Evolutionary conservation across 2,797 vertebrate species (phyloP).

Genomic region (Dendrocincla tyrannina): DNA sequence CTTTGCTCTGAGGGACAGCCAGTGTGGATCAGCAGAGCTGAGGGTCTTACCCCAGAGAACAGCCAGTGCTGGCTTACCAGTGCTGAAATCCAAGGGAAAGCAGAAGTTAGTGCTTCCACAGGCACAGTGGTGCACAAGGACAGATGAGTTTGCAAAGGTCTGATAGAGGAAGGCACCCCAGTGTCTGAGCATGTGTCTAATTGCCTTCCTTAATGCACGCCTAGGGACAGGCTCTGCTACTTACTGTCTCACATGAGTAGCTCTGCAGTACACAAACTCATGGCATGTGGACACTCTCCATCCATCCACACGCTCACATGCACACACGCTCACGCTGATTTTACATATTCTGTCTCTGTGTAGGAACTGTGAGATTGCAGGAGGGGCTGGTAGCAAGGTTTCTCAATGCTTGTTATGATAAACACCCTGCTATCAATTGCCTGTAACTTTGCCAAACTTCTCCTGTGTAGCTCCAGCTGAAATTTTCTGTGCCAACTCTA

Average conservation of each 20-base stretch:
- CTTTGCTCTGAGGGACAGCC: neutral
- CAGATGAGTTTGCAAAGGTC: neutral
- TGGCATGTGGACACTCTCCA: rapidly evolving
- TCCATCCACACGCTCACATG: neutral
- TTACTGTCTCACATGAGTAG: neutral
- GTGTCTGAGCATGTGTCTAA: neutral
- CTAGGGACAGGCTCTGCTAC: neutral
- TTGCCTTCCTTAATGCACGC: neutral
- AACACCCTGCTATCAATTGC: neutral
- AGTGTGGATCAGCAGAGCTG: neutral
- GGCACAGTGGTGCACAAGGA: neutral
- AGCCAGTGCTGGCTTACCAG: rapidly evolving
- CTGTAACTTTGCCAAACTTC: constrained; percentile 42
- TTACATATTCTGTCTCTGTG: neutral
- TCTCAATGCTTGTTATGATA: neutral
- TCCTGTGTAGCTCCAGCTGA: constrained; percentile 15
- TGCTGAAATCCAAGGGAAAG: neutral
- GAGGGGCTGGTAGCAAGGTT: neutral
- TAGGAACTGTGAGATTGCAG: neutral
- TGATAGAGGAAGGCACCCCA: neutral
- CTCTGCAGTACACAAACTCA: neutral
- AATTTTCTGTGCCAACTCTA: neutral
- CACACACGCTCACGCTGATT: neutral
- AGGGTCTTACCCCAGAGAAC: neutral
- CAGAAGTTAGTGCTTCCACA: neutral